Evolutionary conservation across 2,888 invertebrate species (phyloP).

Genomic region (Drosophila lutescens): DNA sequence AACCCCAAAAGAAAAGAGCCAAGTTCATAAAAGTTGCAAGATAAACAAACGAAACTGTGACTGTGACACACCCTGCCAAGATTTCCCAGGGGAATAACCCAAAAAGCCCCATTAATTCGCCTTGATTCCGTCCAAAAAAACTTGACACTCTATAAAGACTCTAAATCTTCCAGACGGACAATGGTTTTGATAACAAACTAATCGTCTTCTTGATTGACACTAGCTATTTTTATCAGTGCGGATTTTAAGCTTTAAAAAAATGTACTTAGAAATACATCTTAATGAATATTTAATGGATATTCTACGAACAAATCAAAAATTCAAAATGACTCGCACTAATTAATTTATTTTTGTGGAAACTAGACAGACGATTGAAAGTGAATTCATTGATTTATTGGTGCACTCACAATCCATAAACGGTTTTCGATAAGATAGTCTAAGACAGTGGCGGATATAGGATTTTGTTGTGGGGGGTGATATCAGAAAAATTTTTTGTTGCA

Average conservation of each 20-base stretch:
- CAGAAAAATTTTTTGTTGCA: no score
- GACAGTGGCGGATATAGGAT: no score
- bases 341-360: background rate
- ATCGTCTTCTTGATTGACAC: background rate
- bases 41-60: conserved; percentile 10
- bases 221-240: background rate
- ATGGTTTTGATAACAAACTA: background rate
- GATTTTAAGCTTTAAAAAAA: background rate
- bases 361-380: conserved; percentile 1
- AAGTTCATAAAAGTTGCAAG: conserved; percentile 25
- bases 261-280: background rate
- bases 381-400: conserved; percentile 1
- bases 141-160: background rate
- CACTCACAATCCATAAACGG: background rate
- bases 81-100: background rate
- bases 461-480: no score
- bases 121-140: background rate
- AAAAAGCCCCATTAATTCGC: background rate
- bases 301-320: background rate
- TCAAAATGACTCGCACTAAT: no score
- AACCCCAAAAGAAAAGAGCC: background rate
- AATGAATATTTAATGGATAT: background rate
- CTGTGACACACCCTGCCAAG: conserved; percentile 10
- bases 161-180: background rate
- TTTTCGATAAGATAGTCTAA: background rate